These are phyloP conservation scores for Gryllus longicercus DNA, from an alignment of 2,888 invertebrate genomes.

Conservation along the genomic window DNA sequence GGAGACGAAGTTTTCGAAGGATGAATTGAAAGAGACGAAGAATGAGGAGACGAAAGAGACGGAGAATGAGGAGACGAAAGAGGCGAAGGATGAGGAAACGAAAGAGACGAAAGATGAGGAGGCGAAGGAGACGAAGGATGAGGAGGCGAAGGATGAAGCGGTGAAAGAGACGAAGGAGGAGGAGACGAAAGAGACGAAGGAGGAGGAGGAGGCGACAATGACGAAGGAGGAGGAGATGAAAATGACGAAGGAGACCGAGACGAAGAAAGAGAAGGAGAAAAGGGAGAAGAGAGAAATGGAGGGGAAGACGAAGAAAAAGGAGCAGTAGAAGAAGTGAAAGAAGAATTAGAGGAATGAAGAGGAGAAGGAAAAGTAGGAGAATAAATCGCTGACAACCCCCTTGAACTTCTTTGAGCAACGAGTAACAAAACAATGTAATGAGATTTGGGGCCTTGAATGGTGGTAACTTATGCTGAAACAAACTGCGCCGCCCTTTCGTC, in stretches of 20 bases:
- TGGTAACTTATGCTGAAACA: too few species aligned
- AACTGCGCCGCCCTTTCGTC: too few species aligned
- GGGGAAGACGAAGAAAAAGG: not conserved
- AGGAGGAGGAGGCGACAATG: not conserved
- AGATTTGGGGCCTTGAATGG: too few species aligned
- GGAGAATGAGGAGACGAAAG: not conserved
- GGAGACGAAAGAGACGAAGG: not conserved
- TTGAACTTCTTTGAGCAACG: too few species aligned
- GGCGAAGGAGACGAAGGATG: not conserved
- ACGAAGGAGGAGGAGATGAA: not conserved
- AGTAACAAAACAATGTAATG: too few species aligned
- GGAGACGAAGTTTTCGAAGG: too few species aligned
- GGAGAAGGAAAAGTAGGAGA: not conserved
- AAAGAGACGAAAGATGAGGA: not conserved
- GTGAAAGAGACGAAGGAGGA: not conserved
- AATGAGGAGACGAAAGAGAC: not conserved
- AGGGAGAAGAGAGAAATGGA: not conserved
- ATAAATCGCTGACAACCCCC: not conserved
- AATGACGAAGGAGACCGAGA: fast-evolving
- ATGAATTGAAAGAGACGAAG: not conserved
- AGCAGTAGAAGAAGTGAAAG: not conserved
- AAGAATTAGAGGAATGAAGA: not conserved
- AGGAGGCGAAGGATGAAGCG: not conserved
- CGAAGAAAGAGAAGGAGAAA: not conserved
- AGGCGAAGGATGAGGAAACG: not conserved